These are phyloP conservation scores for Eristalis arbustorum DNA, from an alignment of 2,888 invertebrate species.

Conservation along the genomic window DNA sequence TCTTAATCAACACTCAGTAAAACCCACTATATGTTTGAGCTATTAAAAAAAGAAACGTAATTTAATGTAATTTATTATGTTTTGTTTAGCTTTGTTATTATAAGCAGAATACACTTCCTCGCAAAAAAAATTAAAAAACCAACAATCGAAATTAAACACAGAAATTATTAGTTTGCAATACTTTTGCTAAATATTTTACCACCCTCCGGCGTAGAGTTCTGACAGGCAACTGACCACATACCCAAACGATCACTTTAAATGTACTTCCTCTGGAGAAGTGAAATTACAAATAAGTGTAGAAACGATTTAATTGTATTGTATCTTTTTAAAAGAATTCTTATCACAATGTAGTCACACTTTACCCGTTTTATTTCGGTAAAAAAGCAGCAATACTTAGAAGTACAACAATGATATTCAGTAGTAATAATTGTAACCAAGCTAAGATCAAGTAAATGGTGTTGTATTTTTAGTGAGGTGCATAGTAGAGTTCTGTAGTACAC, in stretches of 20 bases:
- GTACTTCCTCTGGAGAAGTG: conserved; percentile 69
- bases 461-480: neutral
- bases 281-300: conserved; percentile 51
- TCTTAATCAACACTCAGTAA: conserved; percentile 11
- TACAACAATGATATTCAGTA: neutral
- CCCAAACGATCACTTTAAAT: conserved; percentile 72
- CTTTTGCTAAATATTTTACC: conserved; percentile 57
- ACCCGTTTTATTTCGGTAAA: conserved; percentile 40
- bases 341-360: conserved; percentile 56
- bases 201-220: conserved; percentile 78
- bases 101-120: neutral
- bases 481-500: neutral
- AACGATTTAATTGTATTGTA: conserved; percentile 43
- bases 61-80: neutral
- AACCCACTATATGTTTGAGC: neutral
- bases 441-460: neutral
- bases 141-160: conserved; percentile 17
- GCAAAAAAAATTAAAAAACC: neutral
- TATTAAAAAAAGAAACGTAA: conserved; percentile 3
- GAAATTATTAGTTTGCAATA: neutral
- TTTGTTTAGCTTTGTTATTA: neutral
- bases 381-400: conserved; percentile 27
- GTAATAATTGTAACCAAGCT: conserved; percentile 4
- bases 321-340: conserved; percentile 57
- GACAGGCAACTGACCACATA: conserved; percentile 78